Evolutionary conservation across 2,113 vertebrate genomes (phyloP).

Genomic region (Prietella phreatophila): DNA sequence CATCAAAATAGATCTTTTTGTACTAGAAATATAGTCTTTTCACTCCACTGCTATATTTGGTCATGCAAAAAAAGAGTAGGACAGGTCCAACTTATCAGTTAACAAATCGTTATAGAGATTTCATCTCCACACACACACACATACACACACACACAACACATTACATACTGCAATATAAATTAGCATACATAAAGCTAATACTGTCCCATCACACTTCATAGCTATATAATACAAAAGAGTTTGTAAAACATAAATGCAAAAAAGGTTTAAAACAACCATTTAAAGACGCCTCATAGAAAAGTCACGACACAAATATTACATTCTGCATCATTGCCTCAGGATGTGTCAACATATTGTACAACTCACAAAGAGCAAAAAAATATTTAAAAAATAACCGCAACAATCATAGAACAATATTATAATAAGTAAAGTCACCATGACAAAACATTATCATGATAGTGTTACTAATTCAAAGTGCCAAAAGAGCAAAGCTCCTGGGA

Average conservation of each 20-base stretch:
- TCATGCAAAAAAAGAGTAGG: conserved; percentile 70
- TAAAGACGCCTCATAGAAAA: too few relatives aligned
- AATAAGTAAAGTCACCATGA: too few relatives aligned
- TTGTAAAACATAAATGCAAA: conserved; percentile 63
- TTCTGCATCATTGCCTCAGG: too few relatives aligned
- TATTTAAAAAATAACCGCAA: too few relatives aligned
- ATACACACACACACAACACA: conserved; percentile 45
- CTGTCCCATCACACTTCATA: conserved; percentile 73
- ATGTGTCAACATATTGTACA: too few relatives aligned
- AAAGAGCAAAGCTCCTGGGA: conserved; percentile 61
- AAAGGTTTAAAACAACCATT: conserved; percentile 55
- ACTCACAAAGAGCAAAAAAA: too few relatives aligned
- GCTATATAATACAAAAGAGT: conserved; percentile 64
- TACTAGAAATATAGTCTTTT: conserved; percentile 59
- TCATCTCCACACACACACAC: not conserved
- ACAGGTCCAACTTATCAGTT: conserved; percentile 52
- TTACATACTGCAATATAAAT: conserved; percentile 65
- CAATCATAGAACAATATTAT: too few relatives aligned
- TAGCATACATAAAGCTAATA: conserved; percentile 72
- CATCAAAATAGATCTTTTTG: conserved; percentile 29
- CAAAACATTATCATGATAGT: too few relatives aligned
- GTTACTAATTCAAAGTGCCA: too few relatives aligned
- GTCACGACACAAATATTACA: too few relatives aligned
- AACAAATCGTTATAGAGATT: conserved; percentile 55
- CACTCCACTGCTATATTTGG: conserved; percentile 63